These are phyloP conservation scores for Drosophila mauritiana DNA, from an alignment of 1,140 invertebrate genomes.

Conservation along the genomic window DNA sequence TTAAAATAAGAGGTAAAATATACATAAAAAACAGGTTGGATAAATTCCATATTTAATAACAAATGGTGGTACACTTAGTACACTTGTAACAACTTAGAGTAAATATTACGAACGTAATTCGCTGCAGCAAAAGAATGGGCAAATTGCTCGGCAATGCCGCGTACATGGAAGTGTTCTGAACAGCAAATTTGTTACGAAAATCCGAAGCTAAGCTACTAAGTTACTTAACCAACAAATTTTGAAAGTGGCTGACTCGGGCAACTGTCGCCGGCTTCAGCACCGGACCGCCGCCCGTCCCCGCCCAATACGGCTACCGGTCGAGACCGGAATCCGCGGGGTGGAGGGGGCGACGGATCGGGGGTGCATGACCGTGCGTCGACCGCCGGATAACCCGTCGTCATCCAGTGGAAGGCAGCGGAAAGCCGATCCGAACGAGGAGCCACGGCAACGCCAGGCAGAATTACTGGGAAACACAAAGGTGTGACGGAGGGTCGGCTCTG, in stretches of 20 bases:
- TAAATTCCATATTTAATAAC: no score
- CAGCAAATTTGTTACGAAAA: conserved; percentile 84
- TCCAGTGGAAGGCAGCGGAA: conserved; percentile 78
- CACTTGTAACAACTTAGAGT: no score
- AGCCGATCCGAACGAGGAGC: conserved; percentile 66
- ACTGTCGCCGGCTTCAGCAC: conserved; percentile 80
- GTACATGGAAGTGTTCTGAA: conserved; percentile 85
- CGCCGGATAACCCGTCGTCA: conserved; percentile 76
- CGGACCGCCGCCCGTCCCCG: conserved; percentile 64
- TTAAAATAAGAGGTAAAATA: no score
- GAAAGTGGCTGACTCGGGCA: conserved; percentile 84
- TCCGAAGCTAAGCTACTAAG: conserved; percentile 85
- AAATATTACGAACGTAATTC: no score
- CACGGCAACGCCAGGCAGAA: conserved; percentile 79
- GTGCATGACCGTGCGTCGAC: conserved; percentile 78
- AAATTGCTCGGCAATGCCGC: conserved; percentile 85
- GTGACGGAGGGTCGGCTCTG: conserved; percentile 84
- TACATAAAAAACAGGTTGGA: no score
- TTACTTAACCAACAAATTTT: conserved; percentile 85
- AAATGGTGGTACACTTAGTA: no score
- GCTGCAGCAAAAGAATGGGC: conserved; percentile 78
- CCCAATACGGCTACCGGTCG: conserved; percentile 63
- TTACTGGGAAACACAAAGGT: conserved; percentile 82
- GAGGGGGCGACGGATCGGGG: conserved; percentile 56
- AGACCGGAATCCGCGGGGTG: conserved; percentile 55